phyloP scores from a whole-genome alignment of 2,113 vertebrate species.

The Pitta sordida region DNA sequence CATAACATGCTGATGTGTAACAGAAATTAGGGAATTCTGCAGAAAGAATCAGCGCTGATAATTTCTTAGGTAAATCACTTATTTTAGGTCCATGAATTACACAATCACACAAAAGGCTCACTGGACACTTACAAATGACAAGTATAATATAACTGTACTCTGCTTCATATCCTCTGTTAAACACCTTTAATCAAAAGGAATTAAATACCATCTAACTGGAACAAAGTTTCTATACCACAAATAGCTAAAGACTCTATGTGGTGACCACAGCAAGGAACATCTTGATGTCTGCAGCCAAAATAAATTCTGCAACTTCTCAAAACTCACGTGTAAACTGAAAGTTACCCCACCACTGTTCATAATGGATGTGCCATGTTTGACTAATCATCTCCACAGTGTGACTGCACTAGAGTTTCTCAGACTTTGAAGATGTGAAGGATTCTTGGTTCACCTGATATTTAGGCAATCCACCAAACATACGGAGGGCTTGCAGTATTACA shows the following conservation, averaged over 20 bases:
- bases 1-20: slow-evolving; percentile 76
- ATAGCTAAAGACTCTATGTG: not conserved
- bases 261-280: not conserved
- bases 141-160: not conserved
- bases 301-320: not conserved
- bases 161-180: slow-evolving; percentile 36
- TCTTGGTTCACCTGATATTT: not conserved
- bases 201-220: slow-evolving; percentile 31
- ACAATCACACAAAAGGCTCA: not conserved
- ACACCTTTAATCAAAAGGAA: slow-evolving; percentile 16
- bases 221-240: not conserved
- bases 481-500: not conserved
- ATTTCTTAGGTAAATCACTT: slow-evolving; percentile 67
- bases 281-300: not conserved
- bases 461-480: not conserved
- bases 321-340: not conserved
- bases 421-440: not conserved
- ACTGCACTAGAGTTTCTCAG: not conserved
- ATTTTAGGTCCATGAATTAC: slow-evolving; percentile 55
- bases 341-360: not conserved
- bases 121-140: slow-evolving; percentile 64
- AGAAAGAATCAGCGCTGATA: slow-evolving; percentile 41
- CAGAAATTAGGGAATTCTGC: slow-evolving; percentile 65
- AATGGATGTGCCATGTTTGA: not conserved
- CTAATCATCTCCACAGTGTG: not conserved